Conservation (phyloP, 2,888 invertebrate species). For the Cremastinae sp. region DNA sequence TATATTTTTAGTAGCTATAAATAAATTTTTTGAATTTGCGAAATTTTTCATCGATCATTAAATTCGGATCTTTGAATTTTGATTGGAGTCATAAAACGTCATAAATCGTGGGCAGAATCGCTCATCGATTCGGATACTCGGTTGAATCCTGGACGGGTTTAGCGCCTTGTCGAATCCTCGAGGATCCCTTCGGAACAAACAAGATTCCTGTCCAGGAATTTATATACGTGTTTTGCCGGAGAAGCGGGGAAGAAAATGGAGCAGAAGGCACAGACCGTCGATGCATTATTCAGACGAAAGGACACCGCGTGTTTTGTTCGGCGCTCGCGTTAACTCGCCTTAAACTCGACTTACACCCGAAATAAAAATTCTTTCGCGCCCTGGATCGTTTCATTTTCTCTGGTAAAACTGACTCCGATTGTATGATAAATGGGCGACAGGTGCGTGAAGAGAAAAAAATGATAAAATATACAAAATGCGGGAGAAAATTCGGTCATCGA, state of each 20-base stretch:
- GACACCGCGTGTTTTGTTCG: conserved; percentile 68
- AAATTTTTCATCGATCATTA: background rate
- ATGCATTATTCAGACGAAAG: conserved; percentile 79
- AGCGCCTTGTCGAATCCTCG: conserved; percentile 76
- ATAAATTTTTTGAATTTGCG: too few species aligned
- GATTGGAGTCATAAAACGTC: conserved; percentile 7
- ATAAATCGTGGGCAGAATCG: conserved; percentile 73
- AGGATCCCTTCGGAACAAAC: conserved; percentile 57
- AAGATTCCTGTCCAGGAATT: conserved; percentile 39
- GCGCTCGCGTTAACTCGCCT: conserved; percentile 76
- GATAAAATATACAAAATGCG: too few species aligned
- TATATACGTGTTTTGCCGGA: conserved; percentile 44
- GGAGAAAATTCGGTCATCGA: too few species aligned
- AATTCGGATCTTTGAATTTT: background rate
- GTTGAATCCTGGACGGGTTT: conserved; percentile 69
- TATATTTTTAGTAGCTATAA: too few species aligned
- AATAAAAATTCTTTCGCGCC: conserved; percentile 39
- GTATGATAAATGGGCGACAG: too few species aligned
- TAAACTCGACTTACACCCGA: conserved; percentile 70
- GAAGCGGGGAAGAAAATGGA: background rate
- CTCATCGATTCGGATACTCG: conserved; percentile 48
- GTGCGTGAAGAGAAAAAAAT: too few species aligned
- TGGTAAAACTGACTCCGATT: too few species aligned
- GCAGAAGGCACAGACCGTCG: conserved; percentile 71
- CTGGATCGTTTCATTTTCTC: too few species aligned